These are phyloP conservation scores for Acleris sparsana DNA, from an alignment of 2,888 invertebrate species.

Conservation along the genomic window DNA sequence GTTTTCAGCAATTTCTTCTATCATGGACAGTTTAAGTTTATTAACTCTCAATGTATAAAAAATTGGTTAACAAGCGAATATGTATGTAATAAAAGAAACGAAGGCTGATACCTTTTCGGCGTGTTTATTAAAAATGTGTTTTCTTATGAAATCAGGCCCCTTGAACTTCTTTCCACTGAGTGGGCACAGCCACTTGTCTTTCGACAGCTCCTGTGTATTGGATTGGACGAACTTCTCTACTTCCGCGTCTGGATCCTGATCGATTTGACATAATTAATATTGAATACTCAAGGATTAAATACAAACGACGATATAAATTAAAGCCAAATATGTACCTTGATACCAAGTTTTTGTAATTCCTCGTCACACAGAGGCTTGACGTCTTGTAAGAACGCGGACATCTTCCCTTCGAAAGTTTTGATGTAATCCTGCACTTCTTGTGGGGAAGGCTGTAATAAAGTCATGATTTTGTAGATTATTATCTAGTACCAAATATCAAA, in stretches of 20 bases:
- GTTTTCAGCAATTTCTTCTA: too few species aligned
- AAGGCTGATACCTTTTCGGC: constrained; percentile 88
- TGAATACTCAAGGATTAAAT: not conserved
- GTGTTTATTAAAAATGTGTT: constrained; percentile 99
- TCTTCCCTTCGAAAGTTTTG: constrained; percentile 94
- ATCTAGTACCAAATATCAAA: too few species aligned
- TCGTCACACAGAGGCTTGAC: constrained; percentile 88
- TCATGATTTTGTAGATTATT: not conserved
- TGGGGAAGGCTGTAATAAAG: constrained; percentile 81
- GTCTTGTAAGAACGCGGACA: constrained; percentile 94
- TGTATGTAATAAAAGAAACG: not conserved
- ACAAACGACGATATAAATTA: not conserved
- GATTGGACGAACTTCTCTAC: constrained; percentile 97
- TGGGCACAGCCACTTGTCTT: constrained; percentile 99
- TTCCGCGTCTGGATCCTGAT: constrained; percentile 85
- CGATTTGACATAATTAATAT: not conserved
- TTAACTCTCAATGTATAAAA: too few species aligned
- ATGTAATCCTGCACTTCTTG: constrained; percentile 90
- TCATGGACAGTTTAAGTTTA: too few species aligned
- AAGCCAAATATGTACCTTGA: constrained; percentile 79
- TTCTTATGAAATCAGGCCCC: constrained; percentile 98
- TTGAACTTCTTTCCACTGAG: constrained; percentile 99
- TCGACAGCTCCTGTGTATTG: constrained; percentile 97
- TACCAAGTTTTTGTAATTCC: constrained; percentile 92
- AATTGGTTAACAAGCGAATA: not conserved